Evolutionary conservation across 2,113 vertebrate genomes (phyloP).

Genomic region (Channa maculata): DNA sequence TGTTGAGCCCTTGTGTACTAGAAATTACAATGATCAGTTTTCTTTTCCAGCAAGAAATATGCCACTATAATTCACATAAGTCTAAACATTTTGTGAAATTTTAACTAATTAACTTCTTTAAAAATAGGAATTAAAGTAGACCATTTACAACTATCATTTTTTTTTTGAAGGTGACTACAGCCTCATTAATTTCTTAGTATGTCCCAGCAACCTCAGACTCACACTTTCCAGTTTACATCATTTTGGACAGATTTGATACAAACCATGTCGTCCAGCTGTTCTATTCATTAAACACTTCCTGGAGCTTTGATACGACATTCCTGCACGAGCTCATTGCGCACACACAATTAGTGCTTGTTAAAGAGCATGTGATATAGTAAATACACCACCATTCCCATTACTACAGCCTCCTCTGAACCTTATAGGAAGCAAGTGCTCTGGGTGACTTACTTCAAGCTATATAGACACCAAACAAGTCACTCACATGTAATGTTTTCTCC

Average conservation of each 20-base stretch:
- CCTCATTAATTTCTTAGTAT: not conserved
- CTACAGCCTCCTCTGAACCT: conserved; percentile 61
- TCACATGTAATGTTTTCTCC: not conserved
- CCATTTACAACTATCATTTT: not conserved
- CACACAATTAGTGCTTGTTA: conserved; percentile 74
- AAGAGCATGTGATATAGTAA: conserved; percentile 71
- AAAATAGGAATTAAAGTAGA: too few relatives aligned
- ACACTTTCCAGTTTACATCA: conserved; percentile 31
- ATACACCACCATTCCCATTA: conserved; percentile 57
- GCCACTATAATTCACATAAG: too few relatives aligned
- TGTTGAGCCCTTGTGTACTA: not conserved
- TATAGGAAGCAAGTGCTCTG: conserved; percentile 27
- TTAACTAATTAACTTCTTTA: too few relatives aligned
- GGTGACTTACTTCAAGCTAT: conserved; percentile 16
- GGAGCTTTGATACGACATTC: conserved; percentile 64
- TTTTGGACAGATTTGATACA: conserved; percentile 69
- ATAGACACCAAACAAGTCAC: not conserved
- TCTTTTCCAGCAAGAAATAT: too few relatives aligned
- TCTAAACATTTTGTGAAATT: too few relatives aligned
- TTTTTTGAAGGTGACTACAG: not conserved
- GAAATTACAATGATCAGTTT: not conserved
- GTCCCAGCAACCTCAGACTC: conserved; percentile 24
- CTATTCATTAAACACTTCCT: conserved; percentile 65
- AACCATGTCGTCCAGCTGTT: conserved; percentile 58
- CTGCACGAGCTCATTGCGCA: conserved; percentile 58